Evolutionary conservation across 2,797 vertebrate genomes (phyloP).

Genomic region (Trematomus bernacchii): DNA sequence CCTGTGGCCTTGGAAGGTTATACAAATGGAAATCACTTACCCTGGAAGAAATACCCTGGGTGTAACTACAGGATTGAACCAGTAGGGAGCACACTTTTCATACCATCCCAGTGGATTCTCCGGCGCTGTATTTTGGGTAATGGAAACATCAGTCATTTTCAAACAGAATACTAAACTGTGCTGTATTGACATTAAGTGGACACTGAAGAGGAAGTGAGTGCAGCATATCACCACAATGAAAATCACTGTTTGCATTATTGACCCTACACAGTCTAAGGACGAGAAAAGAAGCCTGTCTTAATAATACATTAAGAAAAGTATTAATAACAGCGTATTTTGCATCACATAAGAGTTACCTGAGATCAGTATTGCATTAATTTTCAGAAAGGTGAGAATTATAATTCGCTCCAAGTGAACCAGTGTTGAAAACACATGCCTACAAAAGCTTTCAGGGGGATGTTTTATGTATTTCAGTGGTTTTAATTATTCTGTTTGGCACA

Average conservation of each 20-base stretch:
- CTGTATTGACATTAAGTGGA: slow-evolving; percentile 19
- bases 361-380: not conserved
- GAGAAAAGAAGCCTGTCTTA: not conserved
- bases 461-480: slow-evolving; percentile 17
- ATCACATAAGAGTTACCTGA: not conserved
- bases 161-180: not conserved
- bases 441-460: slow-evolving; percentile 25
- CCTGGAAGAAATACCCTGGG: slow-evolving; percentile 33
- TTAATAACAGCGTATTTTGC: not conserved
- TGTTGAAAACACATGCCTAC: slow-evolving; percentile 20
- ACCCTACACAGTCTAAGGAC: not conserved
- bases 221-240: not conserved
- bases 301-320: not conserved
- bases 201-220: not conserved
- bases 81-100: slow-evolving; percentile 78
- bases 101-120: slow-evolving; percentile 29
- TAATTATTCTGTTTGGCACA: slow-evolving; percentile 14
- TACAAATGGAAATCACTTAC: not conserved
- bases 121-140: not conserved
- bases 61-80: slow-evolving; percentile 59
- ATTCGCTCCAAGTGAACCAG: not conserved
- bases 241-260: slow-evolving; percentile 4
- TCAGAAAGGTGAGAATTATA: not conserved
- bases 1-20: not conserved
- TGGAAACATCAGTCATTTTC: slow-evolving; percentile 1